These are phyloP conservation scores for Lytechinus variegatus DNA, from an alignment of 35 echinoderm and acorn worm genomes.

Conservation along the genomic window DNA sequence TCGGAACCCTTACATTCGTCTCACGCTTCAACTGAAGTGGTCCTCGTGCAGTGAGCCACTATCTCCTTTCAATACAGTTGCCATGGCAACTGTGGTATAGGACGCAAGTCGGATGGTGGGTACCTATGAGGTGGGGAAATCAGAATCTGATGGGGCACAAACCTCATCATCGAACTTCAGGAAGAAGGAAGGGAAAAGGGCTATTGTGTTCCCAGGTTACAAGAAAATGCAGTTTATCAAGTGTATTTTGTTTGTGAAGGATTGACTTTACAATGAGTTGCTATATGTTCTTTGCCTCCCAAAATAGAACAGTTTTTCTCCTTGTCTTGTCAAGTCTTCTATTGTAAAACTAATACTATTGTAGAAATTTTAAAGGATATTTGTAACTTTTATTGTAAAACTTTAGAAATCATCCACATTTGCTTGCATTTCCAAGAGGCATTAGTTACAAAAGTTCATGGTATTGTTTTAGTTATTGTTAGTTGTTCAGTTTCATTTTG, in stretches of 20 bases:
- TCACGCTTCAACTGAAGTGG: neutral
- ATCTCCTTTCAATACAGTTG: neutral
- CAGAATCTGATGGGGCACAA: neutral
- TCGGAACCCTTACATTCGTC: conserved; percentile 1
- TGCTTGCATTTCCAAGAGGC: no score
- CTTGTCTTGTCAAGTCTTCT: no score
- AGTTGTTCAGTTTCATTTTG: no score
- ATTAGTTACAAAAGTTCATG: no score
- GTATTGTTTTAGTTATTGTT: no score
- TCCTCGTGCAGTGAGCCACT: conserved; percentile 7
- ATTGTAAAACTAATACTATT: no score
- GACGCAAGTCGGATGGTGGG: neutral
- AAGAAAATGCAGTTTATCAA: neutral
- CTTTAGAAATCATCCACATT: no score
- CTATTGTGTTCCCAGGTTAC: neutral
- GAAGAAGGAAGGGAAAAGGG: neutral
- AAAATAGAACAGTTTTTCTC: no score
- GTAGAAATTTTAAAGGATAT: no score
- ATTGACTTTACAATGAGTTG: neutral
- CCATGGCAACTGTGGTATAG: neutral
- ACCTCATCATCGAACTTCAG: neutral
- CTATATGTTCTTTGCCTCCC: no score
- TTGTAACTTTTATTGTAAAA: no score
- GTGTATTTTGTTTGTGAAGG: neutral
- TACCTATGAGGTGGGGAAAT: neutral